Percentiles rank a stretch among this genome's conserved stretches.
Conservation (phyloP, 92 coral and sea anemone species). For the Meandrina meandrites region DNA sequence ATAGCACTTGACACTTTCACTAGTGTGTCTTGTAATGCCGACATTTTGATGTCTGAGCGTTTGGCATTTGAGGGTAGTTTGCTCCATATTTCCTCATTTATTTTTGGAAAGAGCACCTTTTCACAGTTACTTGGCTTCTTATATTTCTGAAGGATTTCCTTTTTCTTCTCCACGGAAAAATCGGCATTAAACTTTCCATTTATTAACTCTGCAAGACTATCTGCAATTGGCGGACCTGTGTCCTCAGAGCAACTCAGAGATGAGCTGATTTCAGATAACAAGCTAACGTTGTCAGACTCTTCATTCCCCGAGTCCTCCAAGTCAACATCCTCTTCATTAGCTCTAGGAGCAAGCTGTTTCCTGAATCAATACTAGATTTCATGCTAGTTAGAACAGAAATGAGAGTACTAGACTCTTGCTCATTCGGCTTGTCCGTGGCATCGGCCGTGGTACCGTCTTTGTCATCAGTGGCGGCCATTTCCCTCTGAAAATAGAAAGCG, state of each 20-base stretch:
- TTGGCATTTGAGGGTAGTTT: slow-evolving; percentile 16
- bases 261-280: slow-evolving; percentile 23
- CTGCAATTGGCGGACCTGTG: slow-evolving; percentile 29
- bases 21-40: slow-evolving; percentile 12
- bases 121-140: slow-evolving; percentile 9
- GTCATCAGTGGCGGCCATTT: slow-evolving; percentile 18
- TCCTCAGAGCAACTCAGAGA: slow-evolving; percentile 31
- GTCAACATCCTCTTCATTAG: slow-evolving; percentile 7
- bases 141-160: slow-evolving; percentile 31
- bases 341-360: neutral
- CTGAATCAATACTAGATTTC: too few relatives aligned
- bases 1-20: slow-evolving; percentile 25
- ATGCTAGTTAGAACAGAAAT: neutral
- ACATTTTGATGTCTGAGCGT: slow-evolving; percentile 18
- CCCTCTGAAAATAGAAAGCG: neutral
- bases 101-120: slow-evolving; percentile 6
- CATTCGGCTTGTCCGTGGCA: slow-evolving; percentile 9
- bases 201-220: slow-evolving; percentile 31
- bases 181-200: slow-evolving; percentile 13
- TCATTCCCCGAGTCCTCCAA: slow-evolving; percentile 15
- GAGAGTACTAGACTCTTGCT: neutral
- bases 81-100: slow-evolving; percentile 33
- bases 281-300: slow-evolving; percentile 26
- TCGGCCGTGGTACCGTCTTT: neutral
- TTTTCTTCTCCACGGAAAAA: slow-evolving; percentile 35